These are phyloP conservation scores for Heteromormyrus szaboi DNA, from an alignment of 2,797 vertebrate genomes.

Conservation along the genomic window DNA sequence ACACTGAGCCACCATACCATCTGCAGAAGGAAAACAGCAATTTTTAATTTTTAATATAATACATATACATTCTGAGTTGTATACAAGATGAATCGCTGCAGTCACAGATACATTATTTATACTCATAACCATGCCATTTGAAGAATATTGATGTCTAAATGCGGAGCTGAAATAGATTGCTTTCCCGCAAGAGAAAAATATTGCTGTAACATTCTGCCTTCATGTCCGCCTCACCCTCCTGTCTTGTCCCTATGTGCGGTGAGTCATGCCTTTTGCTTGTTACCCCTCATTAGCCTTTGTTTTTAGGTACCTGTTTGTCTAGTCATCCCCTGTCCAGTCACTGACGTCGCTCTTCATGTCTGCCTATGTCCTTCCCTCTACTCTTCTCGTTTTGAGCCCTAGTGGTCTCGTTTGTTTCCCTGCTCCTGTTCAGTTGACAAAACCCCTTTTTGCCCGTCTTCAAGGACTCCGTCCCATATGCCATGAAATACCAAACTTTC, in stretches of 20 bases:
- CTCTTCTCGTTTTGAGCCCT: neutral
- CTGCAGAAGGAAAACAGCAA: neutral
- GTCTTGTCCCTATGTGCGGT: neutral
- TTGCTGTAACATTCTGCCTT: neutral
- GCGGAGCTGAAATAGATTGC: neutral
- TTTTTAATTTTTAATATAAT: neutral
- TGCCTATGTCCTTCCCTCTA: neutral
- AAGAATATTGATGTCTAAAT: neutral
- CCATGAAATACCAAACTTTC: neutral
- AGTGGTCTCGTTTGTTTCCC: neutral
- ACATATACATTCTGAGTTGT: neutral
- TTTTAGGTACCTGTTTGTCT: neutral
- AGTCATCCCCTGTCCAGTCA: neutral
- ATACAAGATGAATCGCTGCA: neutral
- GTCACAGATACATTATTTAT: conserved; percentile 4
- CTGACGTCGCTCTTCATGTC: neutral
- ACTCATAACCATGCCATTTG: neutral
- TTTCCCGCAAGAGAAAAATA: neutral
- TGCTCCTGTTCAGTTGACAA: neutral
- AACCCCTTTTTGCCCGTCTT: neutral
- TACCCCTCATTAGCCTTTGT: neutral
- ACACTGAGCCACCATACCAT: neutral
- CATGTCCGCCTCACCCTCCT: neutral
- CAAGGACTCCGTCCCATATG: neutral
- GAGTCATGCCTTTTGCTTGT: neutral